Conservation (phyloP, 2,113 vertebrate genomes). For the Cariama cristata region DNA sequence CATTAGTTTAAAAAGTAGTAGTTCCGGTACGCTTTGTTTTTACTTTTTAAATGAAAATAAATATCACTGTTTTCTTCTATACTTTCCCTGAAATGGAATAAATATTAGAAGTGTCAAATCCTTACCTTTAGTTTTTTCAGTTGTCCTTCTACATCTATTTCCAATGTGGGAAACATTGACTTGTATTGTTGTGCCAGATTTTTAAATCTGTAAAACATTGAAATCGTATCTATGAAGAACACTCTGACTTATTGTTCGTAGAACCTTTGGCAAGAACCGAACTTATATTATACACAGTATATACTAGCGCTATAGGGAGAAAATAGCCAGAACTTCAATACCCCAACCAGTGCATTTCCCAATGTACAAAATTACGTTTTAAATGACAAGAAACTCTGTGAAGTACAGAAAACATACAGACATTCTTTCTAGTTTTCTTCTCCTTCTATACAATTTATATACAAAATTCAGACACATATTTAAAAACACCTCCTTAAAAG, state of each 20-base stretch:
- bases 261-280: background rate
- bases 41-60: background rate
- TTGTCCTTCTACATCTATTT: slow-evolving; percentile 89
- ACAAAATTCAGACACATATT: background rate
- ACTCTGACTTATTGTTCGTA: background rate
- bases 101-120: background rate
- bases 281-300: background rate
- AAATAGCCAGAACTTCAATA: background rate
- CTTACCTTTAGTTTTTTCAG: slow-evolving; percentile 91
- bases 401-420: background rate
- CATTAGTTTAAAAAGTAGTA: background rate
- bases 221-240: background rate
- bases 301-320: background rate
- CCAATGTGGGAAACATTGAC: slow-evolving; percentile 92
- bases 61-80: background rate
- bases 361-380: background rate
- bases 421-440: background rate
- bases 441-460: background rate
- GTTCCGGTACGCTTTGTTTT: background rate
- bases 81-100: background rate
- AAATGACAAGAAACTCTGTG: background rate
- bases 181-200: slow-evolving; percentile 92
- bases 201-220: slow-evolving; percentile 86
- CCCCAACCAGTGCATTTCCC: background rate
- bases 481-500: background rate